Evolutionary conservation across 1,140 invertebrate species (phyloP).

Genomic region (Theocolax elegans): DNA sequence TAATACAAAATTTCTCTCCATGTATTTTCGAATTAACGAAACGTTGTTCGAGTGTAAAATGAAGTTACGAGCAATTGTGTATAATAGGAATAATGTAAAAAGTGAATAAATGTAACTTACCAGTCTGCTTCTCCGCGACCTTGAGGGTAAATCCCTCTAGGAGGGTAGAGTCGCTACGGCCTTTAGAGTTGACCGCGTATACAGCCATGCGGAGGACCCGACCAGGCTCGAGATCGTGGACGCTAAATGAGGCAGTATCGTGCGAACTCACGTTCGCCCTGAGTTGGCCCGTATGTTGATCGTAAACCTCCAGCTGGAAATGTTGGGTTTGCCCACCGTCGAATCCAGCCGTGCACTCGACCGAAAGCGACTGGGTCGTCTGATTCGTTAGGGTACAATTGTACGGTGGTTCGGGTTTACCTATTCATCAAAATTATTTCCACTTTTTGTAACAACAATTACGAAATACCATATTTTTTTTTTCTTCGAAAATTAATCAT

Average conservation of each 20-base stretch:
- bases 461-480: not conserved
- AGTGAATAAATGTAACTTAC: constrained; percentile 71
- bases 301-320: constrained; percentile 80
- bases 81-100: too few relatives aligned
- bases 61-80: too few relatives aligned
- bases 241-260: constrained; percentile 74
- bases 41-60: too few relatives aligned
- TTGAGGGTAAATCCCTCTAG: constrained; percentile 86
- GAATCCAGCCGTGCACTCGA: constrained; percentile 82
- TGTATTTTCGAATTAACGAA: too few relatives aligned
- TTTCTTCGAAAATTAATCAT: not conserved
- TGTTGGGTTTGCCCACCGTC: constrained; percentile 80
- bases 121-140: constrained; percentile 82
- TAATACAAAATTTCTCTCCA: too few relatives aligned
- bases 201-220: constrained; percentile 76
- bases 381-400: constrained; percentile 85
- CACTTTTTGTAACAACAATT: not conserved
- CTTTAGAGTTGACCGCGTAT: constrained; percentile 87
- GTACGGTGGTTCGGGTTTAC: constrained; percentile 82
- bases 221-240: constrained; percentile 77
- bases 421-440: constrained; percentile 57
- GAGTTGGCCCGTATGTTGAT: constrained; percentile 73
- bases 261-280: constrained; percentile 77
- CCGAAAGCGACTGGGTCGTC: constrained; percentile 80
- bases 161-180: constrained; percentile 81